phyloP scores from a whole-genome alignment of 1,140 invertebrate species.

The Yoshiicerus persimilis region DNA sequence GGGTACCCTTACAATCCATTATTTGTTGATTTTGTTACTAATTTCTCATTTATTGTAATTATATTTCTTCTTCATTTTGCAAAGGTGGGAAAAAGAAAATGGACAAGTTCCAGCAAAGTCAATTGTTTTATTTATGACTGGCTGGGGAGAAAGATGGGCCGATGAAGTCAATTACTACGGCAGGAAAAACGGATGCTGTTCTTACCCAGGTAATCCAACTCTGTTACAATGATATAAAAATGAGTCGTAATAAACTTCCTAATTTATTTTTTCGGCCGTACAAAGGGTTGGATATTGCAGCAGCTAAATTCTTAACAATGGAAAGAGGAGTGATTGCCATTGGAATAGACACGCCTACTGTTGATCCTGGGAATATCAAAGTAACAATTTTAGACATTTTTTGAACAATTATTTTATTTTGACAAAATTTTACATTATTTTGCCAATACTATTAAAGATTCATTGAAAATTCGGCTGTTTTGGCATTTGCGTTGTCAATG shows the following conservation, averaged over 20 bases:
- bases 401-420: too few relatives aligned
- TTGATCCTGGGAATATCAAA: constrained; percentile 33
- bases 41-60: too few relatives aligned
- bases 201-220: not conserved
- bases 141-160: constrained; percentile 26
- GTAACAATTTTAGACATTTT: too few relatives aligned
- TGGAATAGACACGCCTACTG: constrained; percentile 17
- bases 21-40: not conserved
- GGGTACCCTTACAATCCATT: not conserved
- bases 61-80: not conserved
- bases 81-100: constrained; percentile 29
- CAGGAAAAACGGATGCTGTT: not conserved
- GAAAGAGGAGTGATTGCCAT: constrained; percentile 29
- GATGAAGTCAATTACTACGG: constrained; percentile 19
- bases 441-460: not conserved
- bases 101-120: constrained; percentile 15
- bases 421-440: too few relatives aligned
- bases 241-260: too few relatives aligned
- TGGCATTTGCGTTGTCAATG: too few relatives aligned
- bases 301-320: constrained; percentile 29
- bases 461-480: not conserved
- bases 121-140: constrained; percentile 17
- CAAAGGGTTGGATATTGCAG: constrained; percentile 6
- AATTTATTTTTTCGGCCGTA: not conserved
- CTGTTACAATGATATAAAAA: not conserved